Conservation (phyloP, 2,113 vertebrate species). For the Callipepla squamata region DNA sequence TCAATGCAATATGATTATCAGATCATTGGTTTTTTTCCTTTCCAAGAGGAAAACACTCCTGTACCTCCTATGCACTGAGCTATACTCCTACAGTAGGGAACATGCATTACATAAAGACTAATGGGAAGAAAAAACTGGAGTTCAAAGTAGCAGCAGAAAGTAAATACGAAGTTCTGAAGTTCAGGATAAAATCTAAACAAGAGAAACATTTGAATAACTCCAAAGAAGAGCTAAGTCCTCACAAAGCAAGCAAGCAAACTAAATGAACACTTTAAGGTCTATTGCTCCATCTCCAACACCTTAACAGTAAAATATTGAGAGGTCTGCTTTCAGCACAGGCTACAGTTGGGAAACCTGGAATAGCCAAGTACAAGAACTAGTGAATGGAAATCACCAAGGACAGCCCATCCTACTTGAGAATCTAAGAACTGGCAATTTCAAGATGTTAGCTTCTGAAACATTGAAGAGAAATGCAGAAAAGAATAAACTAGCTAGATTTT, state of each 20-base stretch:
- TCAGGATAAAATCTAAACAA: neutral
- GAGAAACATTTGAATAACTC: neutral
- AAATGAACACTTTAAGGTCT: neutral
- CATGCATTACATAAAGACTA: neutral
- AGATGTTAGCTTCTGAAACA: neutral
- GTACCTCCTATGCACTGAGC: neutral
- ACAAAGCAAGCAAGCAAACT: neutral
- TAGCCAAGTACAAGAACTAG: neutral
- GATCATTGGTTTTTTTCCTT: neutral
- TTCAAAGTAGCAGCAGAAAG: neutral
- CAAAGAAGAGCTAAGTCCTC: neutral
- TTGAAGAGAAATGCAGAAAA: neutral
- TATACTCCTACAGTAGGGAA: neutral
- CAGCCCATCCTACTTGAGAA: neutral
- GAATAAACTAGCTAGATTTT: neutral
- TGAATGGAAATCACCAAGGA: neutral
- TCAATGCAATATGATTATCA: neutral
- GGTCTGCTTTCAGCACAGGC: neutral
- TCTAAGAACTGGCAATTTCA: neutral
- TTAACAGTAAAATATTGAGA: neutral
- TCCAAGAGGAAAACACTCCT: neutral
- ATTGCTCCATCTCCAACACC: neutral
- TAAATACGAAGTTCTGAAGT: neutral
- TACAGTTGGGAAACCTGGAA: neutral
- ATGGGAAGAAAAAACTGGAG: neutral